Percentiles rank a stretch among this genome's conserved stretches.
phyloP scores from a whole-genome alignment of 2,797 vertebrate species.

The Trachops cirrhosus region DNA sequence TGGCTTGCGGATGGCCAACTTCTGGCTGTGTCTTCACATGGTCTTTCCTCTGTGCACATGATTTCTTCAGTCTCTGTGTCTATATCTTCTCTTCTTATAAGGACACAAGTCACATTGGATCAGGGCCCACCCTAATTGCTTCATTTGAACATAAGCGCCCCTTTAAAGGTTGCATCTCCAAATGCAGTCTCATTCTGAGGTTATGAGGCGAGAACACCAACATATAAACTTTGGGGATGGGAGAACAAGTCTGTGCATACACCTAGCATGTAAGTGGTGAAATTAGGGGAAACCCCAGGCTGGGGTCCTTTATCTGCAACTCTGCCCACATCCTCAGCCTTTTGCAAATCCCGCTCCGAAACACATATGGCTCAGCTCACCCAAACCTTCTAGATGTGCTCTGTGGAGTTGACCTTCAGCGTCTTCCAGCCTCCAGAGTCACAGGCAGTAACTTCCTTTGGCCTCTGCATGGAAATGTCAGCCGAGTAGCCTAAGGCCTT shows the following conservation, averaged over 20 bases:
- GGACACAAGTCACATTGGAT: neutral
- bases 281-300: fast-evolving
- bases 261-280: fast-evolving
- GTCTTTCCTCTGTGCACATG: fast-evolving
- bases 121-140: fast-evolving
- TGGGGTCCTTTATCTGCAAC: too few relatives aligned
- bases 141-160: neutral
- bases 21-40: fast-evolving
- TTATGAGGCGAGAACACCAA: too few relatives aligned
- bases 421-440: neutral
- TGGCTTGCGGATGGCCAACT: neutral
- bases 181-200: neutral
- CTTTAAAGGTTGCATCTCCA: neutral
- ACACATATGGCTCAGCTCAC: fast-evolving
- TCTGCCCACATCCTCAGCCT: too few relatives aligned
- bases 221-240: fast-evolving
- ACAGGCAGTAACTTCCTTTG: neutral
- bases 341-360: neutral
- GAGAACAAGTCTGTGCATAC: fast-evolving
- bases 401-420: neutral
- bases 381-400: neutral
- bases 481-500: neutral
- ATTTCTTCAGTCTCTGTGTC: fast-evolving
- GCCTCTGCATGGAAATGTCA: fast-evolving
- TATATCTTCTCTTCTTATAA: neutral